Evolutionary conservation across 2,113 vertebrate species (phyloP), one percentile per base, ranked within the genome.

Genomic region (Zingel zingel): DNA sequence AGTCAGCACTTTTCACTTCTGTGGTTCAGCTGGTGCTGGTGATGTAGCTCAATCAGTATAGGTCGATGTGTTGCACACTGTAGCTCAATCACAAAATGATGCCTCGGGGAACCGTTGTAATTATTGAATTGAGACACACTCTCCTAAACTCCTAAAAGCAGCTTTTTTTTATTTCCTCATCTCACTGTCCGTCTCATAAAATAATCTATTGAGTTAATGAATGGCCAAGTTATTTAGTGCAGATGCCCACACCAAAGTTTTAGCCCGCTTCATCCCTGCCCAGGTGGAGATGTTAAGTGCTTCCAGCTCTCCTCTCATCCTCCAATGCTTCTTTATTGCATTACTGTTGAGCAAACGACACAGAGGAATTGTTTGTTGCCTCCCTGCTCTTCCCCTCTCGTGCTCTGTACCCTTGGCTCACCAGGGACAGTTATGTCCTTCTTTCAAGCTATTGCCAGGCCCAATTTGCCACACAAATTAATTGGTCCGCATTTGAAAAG

Each of bases 401-500:
- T 23, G 50, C 79, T 81, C 71, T 43, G 82, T 86, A 71, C 83
- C 76, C 71, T 89, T 82, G 74, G 90, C 85, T 93, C 89, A 85
- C 74, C 21, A 13, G 90, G 87, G 85, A 92, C 91, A 93, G 94
- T 93, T 93, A 95, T 85, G 87, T 56, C 82, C 74, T 74, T 82
- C 85, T 86, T 93, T 92, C 91, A 74, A 88, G 82, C 86, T 68
- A 87, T 85, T 77, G 90, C 92, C 81, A 82, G 92, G 84, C 91
- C 87, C 90, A 91, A 94, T 94, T 93, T 93, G 89, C 90, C 83
- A 89, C 90, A 92, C 90, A 93, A 92, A 95, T 94, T 92, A 93
- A 92, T 91, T 69, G 47, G 86, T 74, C 81, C 21, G 61, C 83
- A 77, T 91, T 87, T 86, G 86, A 89, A 91, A 79, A 88, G 88